phyloP scores from a whole-genome alignment of 2,113 vertebrate genomes.

The Panurus biarmicus region DNA sequence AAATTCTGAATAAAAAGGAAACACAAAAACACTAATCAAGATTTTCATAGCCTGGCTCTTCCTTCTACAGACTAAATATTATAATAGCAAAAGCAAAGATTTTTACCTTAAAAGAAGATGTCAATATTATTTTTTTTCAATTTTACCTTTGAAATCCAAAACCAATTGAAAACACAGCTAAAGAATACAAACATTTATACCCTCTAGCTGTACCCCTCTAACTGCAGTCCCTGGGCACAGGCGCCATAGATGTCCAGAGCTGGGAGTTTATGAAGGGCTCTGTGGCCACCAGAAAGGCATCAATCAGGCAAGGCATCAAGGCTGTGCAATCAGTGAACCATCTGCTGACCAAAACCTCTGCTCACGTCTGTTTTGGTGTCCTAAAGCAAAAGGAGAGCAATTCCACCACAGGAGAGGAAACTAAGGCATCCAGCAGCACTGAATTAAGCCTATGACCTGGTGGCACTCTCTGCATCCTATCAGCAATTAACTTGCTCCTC shows the following conservation, averaged over 20 bases:
- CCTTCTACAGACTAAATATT: background rate
- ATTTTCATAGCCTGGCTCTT: background rate
- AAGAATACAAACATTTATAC: background rate
- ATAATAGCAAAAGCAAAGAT: rapidly evolving
- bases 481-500: background rate
- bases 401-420: background rate
- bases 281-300: rapidly evolving
- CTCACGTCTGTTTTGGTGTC: background rate
- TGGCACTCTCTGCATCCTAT: background rate
- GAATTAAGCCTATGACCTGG: background rate
- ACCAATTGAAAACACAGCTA: background rate
- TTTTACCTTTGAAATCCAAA: background rate
- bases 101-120: background rate
- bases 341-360: background rate
- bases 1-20: background rate
- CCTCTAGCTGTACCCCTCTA: background rate
- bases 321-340: background rate
- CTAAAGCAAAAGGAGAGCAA: background rate
- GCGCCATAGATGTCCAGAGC: background rate
- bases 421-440: background rate
- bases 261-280: background rate
- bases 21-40: background rate
- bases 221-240: background rate
- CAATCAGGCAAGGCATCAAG: background rate
- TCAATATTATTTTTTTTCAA: background rate